Percentiles rank a stretch among this genome's conserved stretches.
phyloP scores from a whole-genome alignment of 2,113 vertebrate genomes.

The Alectura lathami region DNA sequence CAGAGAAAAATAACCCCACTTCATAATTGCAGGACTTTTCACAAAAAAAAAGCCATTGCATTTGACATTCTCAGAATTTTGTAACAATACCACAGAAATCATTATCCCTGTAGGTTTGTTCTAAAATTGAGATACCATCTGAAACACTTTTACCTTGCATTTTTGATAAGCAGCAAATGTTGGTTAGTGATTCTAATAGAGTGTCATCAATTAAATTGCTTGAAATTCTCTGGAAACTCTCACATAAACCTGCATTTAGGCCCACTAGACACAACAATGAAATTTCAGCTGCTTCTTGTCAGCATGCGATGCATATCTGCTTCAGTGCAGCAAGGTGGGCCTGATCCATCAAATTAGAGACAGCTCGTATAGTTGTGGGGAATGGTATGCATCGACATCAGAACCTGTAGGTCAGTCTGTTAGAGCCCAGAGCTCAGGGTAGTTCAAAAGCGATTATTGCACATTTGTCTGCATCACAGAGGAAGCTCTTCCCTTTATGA shows the following conservation, averaged over 20 bases:
- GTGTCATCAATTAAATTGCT: not conserved
- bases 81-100: not conserved
- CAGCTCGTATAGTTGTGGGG: not conserved
- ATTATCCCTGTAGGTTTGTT: not conserved
- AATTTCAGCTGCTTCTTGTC: not conserved
- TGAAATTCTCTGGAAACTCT: not conserved
- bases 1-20: not conserved
- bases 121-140: not conserved
- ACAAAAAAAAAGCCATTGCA: not conserved
- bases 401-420: not conserved
- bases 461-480: not conserved
- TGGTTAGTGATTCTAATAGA: not conserved
- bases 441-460: not conserved
- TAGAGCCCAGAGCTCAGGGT: not conserved
- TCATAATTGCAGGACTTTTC: not conserved
- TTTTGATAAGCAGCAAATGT: not conserved
- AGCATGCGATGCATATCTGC: not conserved
- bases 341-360: not conserved
- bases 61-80: not conserved
- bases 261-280: not conserved
- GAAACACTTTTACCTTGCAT: not conserved
- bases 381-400: fast-evolving
- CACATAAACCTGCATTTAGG: not conserved
- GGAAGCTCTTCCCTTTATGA: not conserved
- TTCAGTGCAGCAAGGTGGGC: not conserved